A percentile compares a stretch with the other conserved stretches of the same genome.
These are phyloP conservation scores for Egretta garzetta DNA, from an alignment of 2,113 vertebrate species.

Conservation along the genomic window DNA sequence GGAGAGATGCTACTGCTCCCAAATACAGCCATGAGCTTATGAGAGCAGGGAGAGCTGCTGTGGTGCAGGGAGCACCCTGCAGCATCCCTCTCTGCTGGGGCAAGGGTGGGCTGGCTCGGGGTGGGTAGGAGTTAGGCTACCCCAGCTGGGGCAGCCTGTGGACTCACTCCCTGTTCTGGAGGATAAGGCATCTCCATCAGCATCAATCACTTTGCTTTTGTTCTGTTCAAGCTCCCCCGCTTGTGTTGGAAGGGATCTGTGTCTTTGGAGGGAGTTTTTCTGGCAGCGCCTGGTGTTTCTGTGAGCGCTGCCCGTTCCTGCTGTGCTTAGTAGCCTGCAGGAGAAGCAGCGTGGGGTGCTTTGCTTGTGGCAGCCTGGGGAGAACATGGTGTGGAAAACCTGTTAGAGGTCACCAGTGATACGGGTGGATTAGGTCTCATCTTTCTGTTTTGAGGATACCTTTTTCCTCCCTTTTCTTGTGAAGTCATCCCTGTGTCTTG, in stretches of 20 bases:
- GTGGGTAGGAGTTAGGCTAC: not conserved
- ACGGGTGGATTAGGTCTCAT: not conserved
- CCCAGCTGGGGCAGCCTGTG: not conserved
- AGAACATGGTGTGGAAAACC: not conserved
- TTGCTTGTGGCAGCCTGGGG: not conserved
- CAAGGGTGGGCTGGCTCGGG: not conserved
- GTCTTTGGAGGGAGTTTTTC: not conserved
- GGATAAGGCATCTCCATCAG: not conserved
- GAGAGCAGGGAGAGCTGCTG: not conserved
- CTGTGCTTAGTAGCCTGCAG: not conserved
- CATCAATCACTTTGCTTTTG: not conserved
- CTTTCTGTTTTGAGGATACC: not conserved
- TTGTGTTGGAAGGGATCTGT: not conserved
- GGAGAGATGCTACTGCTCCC: not conserved
- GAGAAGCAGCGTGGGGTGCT: not conserved
- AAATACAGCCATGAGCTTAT: not conserved
- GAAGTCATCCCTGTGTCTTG: not conserved
- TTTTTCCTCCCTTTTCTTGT: not conserved
- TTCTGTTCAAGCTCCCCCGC: not conserved
- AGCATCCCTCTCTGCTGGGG: fast-evolving
- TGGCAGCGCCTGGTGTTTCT: not conserved
- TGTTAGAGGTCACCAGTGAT: not conserved
- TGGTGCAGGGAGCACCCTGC: not conserved
- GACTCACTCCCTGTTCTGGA: not conserved
- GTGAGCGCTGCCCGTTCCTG: not conserved